A percentile compares a stretch with the other conserved stretches of the same genome.
phyloP scores from a whole-genome alignment of 2,797 vertebrate genomes.

The Acanthornis magna region DNA sequence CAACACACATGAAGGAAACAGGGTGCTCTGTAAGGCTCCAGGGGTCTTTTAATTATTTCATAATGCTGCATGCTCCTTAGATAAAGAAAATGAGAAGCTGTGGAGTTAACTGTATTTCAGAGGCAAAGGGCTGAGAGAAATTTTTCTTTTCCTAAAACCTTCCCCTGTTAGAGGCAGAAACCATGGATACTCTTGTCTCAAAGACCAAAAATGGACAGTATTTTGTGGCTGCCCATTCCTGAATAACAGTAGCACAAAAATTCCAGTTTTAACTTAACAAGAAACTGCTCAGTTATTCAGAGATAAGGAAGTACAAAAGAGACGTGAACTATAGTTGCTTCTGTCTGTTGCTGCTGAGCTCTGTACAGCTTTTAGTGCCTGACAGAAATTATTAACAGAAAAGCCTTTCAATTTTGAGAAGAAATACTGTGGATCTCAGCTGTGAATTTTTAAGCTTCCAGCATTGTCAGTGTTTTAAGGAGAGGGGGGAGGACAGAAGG shows the following conservation, averaged over 20 bases:
- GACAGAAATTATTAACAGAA: background rate
- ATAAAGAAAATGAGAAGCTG: background rate
- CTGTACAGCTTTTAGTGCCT: background rate
- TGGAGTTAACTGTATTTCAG: background rate
- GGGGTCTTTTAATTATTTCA: background rate
- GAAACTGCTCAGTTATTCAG: background rate
- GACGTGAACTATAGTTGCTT: background rate
- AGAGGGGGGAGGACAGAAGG: background rate
- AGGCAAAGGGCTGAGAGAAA: background rate
- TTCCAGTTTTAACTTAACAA: background rate
- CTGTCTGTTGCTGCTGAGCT: background rate
- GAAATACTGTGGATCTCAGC: background rate
- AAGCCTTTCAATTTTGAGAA: background rate
- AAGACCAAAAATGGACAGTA: accelerated
- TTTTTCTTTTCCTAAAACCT: background rate
- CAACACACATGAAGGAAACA: background rate
- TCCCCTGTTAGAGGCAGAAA: background rate
- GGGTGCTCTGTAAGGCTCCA: background rate
- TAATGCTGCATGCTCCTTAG: background rate
- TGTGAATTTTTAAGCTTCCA: background rate
- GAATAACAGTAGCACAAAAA: background rate
- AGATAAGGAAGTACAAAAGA: background rate
- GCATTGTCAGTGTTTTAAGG: background rate
- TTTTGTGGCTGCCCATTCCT: background rate
- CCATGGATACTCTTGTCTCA: background rate